A percentile compares a stretch with the other conserved stretches of the same genome.
These are phyloP conservation scores for Hoplias malabaricus DNA, from an alignment of 2,113 vertebrate genomes.

Conservation along the genomic window DNA sequence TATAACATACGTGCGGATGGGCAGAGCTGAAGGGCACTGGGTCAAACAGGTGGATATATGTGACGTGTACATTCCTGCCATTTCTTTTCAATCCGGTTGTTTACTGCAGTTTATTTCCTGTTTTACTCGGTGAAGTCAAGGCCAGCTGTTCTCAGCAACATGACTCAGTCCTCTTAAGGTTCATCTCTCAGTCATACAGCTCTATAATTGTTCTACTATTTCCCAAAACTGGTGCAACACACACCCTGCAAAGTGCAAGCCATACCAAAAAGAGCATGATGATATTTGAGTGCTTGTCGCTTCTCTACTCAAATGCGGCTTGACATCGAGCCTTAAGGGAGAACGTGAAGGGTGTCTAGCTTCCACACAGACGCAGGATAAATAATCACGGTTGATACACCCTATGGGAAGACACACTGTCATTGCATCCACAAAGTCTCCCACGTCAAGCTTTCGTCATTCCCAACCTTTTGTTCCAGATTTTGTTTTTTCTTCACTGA, in stretches of 20 bases:
- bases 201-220: background rate
- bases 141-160: background rate
- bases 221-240: constrained; percentile 9
- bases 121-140: background rate
- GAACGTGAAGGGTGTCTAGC: constrained; percentile 31
- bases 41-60: too few relatives aligned
- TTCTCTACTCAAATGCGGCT: constrained; percentile 29
- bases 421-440: background rate
- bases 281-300: constrained; percentile 40
- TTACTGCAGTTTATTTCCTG: too few relatives aligned
- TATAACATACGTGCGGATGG: too few relatives aligned
- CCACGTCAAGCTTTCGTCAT: constrained; percentile 6
- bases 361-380: constrained; percentile 7
- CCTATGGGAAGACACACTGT: constrained; percentile 24
- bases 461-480: background rate
- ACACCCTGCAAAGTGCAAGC: constrained; percentile 19
- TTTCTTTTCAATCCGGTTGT: too few relatives aligned
- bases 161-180: background rate
- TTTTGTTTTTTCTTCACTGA: background rate
- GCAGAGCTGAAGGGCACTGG: too few relatives aligned
- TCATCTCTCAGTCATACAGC: background rate
- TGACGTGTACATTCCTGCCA: too few relatives aligned
- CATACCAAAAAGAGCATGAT: constrained; percentile 34
- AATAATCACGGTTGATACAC: constrained; percentile 20
- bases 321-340: constrained; percentile 44